A percentile compares a stretch with the other conserved stretches of the same genome.
Conservation (phyloP, 1,140 invertebrate genomes). For the Aleiodes sp. region DNA sequence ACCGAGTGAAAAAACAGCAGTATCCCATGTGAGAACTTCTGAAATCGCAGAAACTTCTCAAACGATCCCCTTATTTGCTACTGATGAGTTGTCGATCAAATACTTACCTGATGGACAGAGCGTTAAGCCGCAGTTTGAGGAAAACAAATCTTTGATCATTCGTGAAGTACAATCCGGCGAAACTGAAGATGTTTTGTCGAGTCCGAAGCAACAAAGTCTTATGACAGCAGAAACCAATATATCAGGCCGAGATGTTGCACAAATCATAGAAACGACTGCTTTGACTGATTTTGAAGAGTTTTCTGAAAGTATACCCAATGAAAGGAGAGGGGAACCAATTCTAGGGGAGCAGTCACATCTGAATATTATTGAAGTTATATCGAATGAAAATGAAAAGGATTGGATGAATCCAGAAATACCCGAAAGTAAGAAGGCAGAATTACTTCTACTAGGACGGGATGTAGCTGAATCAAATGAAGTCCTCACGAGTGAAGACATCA, state of each 20-base stretch:
- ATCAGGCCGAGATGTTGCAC: conserved; percentile 49
- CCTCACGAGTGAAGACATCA: conserved; percentile 36
- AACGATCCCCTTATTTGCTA: conserved; percentile 47
- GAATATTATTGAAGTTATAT: conserved; percentile 40
- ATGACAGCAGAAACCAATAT: conserved; percentile 48
- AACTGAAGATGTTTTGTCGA: conserved; percentile 42
- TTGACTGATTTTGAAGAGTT: conserved; percentile 49
- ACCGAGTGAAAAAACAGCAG: conserved; percentile 49
- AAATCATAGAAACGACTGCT: conserved; percentile 51
- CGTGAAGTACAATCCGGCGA: conserved; percentile 49
- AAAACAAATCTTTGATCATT: conserved; percentile 46
- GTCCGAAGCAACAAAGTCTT: conserved; percentile 39
- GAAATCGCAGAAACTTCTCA: conserved; percentile 51
- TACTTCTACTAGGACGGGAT: conserved; percentile 46
- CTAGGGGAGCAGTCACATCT: conserved; percentile 41
- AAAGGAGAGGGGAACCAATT: conserved; percentile 42
- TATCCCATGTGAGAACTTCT: conserved; percentile 41
- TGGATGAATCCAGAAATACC: conserved; percentile 35
- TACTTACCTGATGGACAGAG: conserved; percentile 41
- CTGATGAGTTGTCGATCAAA: conserved; percentile 40
- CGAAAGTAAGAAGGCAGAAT: conserved; percentile 39
- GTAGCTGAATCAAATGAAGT: conserved; percentile 46
- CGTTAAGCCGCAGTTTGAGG: conserved; percentile 45
- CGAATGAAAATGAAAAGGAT: conserved; percentile 44
- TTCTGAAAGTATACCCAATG: conserved; percentile 38